A percentile compares a stretch with the other conserved stretches of the same genome.
phyloP scores from a whole-genome alignment of 1,140 invertebrate genomes.

The Calephelis nemesis region DNA sequence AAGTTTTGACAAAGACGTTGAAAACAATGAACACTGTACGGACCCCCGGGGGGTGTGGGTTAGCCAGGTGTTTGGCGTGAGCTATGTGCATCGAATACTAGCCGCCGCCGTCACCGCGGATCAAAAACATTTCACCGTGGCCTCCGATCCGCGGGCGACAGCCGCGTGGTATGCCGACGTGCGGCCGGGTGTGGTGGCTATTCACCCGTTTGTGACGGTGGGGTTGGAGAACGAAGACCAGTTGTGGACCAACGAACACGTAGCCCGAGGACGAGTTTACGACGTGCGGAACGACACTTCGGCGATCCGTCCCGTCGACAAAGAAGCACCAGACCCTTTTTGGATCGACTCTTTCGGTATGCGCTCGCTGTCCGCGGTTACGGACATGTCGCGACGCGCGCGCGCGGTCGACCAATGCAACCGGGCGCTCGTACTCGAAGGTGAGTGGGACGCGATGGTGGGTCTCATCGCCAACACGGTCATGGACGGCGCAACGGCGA shows the following conservation, averaged over 20 bases:
- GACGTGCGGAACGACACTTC: neutral
- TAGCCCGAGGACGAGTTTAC: conserved; percentile 6
- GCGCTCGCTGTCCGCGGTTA: conserved; percentile 3
- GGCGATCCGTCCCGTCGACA: neutral
- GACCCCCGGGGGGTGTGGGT: neutral
- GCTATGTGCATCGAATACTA: conserved; percentile 4
- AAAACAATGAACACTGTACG: neutral
- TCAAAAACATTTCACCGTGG: conserved; percentile 16
- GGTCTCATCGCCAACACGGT: conserved; percentile 6
- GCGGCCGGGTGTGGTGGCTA: conserved; percentile 6
- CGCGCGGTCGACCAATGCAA: neutral
- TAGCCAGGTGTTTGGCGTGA: conserved; percentile 4
- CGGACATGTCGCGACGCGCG: neutral
- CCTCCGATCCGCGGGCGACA: neutral
- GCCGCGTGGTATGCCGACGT: conserved; percentile 12
- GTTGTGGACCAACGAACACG: conserved; percentile 9
- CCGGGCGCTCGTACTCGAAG: neutral
- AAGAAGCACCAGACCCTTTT: conserved; percentile 2
- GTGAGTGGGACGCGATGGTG: conserved; percentile 1
- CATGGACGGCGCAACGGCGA: neutral
- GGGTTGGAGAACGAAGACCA: neutral
- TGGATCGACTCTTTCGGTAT: conserved; percentile 16
- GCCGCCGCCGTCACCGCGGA: neutral
- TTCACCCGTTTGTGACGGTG: conserved; percentile 12
- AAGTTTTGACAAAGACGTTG: conserved; percentile 3